phyloP scores from a whole-genome alignment of 1,140 invertebrate species.

The Platyscapa corneri region DNA sequence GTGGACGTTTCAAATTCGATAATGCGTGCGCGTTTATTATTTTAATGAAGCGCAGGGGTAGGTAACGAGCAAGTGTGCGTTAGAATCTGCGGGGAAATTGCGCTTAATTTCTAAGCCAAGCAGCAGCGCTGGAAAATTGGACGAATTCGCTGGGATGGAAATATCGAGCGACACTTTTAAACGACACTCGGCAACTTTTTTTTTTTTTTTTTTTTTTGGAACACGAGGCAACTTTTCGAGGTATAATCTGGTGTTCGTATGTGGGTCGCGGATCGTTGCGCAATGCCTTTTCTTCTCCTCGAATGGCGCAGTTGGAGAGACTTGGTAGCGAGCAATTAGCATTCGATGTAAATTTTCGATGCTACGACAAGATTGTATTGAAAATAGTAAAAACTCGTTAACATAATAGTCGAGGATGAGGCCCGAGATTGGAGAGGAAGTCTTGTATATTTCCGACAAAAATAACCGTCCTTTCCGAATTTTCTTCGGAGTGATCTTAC shows the following conservation, averaged over 20 bases:
- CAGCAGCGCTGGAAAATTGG: background rate
- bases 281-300: slow-evolving; percentile 13
- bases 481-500: background rate
- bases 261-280: slow-evolving; percentile 19
- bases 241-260: background rate
- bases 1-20: too few relatives aligned
- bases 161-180: background rate
- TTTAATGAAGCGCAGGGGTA: too few relatives aligned
- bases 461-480: background rate
- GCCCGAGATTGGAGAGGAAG: background rate
- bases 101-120: too few relatives aligned
- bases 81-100: too few relatives aligned
- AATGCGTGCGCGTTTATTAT: too few relatives aligned
- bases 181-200: too few relatives aligned
- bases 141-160: background rate
- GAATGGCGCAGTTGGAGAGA: background rate
- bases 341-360: slow-evolving; percentile 26
- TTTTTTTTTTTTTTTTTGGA: background rate
- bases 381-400: background rate
- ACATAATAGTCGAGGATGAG: background rate
- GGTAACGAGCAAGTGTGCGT: too few relatives aligned
- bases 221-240: background rate
- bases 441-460: background rate
- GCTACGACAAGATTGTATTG: background rate
- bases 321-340: background rate